Percentiles rank a stretch among this genome's conserved stretches.
phyloP scores from a whole-genome alignment of 1,140 invertebrate species.

The Agraylea sexmaculata region DNA sequence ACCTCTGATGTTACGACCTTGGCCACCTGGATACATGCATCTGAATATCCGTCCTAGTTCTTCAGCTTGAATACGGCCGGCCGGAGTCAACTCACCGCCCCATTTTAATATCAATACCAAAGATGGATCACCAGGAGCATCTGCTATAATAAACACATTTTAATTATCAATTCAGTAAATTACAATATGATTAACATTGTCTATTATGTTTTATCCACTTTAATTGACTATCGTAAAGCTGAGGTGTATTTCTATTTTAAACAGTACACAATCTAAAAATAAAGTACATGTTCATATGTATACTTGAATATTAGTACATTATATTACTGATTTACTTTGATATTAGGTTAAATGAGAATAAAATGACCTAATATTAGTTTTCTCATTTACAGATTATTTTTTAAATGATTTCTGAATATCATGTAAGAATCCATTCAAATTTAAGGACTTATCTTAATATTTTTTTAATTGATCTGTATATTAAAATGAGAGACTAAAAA shows the following conservation, averaged over 20 bases:
- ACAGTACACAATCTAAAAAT: too few species aligned
- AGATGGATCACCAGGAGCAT: slow-evolving; percentile 74
- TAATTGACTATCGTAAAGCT: too few species aligned
- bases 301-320: background rate
- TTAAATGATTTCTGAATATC: too few species aligned
- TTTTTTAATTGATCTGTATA: slow-evolving; percentile 1
- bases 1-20: slow-evolving; percentile 69
- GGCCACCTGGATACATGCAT: slow-evolving; percentile 93
- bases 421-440: too few species aligned
- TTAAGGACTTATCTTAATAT: too few species aligned
- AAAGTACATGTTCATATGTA: background rate
- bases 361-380: background rate
- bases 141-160: slow-evolving; percentile 41
- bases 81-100: slow-evolving; percentile 98
- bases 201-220: background rate
- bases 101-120: slow-evolving; percentile 95
- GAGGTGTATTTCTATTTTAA: too few species aligned
- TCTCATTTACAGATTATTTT: too few species aligned
- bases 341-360: background rate
- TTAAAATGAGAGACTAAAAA: slow-evolving; percentile 19
- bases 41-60: slow-evolving; percentile 95
- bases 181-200: too few species aligned
- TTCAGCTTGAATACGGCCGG: slow-evolving; percentile 92
- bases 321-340: background rate
- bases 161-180: too few species aligned